Evolutionary conservation across 2,797 vertebrate genomes (phyloP), one percentile per base, ranked within the genome.

Genomic region (Carcharodon carcharias): DNA sequence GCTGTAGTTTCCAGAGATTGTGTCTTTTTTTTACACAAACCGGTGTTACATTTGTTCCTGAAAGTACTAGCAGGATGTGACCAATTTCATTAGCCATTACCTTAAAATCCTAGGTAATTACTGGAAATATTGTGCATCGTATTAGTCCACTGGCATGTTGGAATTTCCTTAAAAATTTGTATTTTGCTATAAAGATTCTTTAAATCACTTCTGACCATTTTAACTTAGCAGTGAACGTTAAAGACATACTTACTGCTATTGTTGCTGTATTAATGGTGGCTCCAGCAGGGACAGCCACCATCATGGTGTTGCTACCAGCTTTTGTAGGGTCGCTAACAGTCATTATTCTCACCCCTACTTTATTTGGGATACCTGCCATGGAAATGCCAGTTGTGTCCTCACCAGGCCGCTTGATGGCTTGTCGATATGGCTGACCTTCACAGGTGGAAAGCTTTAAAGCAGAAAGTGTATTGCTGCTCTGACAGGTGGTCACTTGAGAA

Each of bases 311-410:
- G 94, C 94, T 95, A 5, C 94, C 94, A 77, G 94, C 69, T 77
- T 95, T 89, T 96, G 88, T 63, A 31, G 96, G 88, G 61, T 96
- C 96, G 31, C 96, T 91, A 82, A 91, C 96, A 21, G 96, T 82
- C 92, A 96, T 94, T 28, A 96, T 92, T 61, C 88, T 65, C 65
- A 95, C 96, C 45, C 96, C 96, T 65, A 96, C 96, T 95, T 96
- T 96, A 77, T 96, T 96, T 80, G 96, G 96, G 50, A 96, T 94
- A 54, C 61, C 96, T 16, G 96, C 91, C 87, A 94, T 94, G 73
- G 73, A 73, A 71, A 95, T 18, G 23, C 61, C 88, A 69, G 67
- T 28, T 63, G 96, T 31, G 65, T 94, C 96, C n/a, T 96, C 96
- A 58, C 92, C 65, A 89, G 96, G 96, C 67, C 96, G 95, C 40